Percentiles rank a stretch among this genome's conserved stretches.
Conservation (phyloP, 2,888 invertebrate genomes). For the Ophion ellenae region DNA sequence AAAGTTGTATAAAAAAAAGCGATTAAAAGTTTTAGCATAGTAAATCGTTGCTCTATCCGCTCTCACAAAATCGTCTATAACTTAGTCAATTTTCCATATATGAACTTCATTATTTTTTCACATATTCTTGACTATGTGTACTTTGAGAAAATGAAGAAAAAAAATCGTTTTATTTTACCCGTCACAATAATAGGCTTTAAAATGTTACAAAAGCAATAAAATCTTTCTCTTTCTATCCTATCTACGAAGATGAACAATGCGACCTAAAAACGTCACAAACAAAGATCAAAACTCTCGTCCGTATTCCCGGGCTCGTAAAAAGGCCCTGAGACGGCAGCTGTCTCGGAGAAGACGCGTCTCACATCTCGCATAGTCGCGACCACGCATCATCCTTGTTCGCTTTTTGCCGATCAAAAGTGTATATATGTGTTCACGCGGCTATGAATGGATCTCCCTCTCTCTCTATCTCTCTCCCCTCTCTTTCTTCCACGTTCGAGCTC, state of each 20-base stretch:
- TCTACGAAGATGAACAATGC: conserved; percentile 6
- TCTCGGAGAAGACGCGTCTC: conserved; percentile 39
- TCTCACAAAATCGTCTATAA: too few relatives aligned
- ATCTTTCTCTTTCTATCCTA: neutral
- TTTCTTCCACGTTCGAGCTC: conserved; percentile 31
- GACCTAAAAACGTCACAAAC: conserved; percentile 20
- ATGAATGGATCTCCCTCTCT: conserved; percentile 68
- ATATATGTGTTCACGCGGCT: conserved; percentile 21
- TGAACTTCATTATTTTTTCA: too few relatives aligned
- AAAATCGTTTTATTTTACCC: too few relatives aligned
- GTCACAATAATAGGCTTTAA: neutral
- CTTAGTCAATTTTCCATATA: too few relatives aligned
- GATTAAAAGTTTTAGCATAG: too few relatives aligned
- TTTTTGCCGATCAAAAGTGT: conserved; percentile 40
- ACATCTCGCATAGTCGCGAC: conserved; percentile 36
- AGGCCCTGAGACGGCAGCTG: conserved; percentile 31
- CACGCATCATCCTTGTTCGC: conserved; percentile 55
- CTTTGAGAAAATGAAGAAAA: too few relatives aligned
- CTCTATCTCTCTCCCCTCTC: neutral
- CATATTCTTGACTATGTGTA: too few relatives aligned
- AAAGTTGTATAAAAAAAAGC: too few relatives aligned
- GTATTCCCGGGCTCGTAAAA: conserved; percentile 36
- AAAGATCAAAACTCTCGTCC: conserved; percentile 28
- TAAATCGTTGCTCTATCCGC: too few relatives aligned
- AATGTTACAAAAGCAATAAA: neutral